Evolutionary conservation across 2,888 invertebrate species (phyloP).

Genomic region (Dexiosoma caninum): DNA sequence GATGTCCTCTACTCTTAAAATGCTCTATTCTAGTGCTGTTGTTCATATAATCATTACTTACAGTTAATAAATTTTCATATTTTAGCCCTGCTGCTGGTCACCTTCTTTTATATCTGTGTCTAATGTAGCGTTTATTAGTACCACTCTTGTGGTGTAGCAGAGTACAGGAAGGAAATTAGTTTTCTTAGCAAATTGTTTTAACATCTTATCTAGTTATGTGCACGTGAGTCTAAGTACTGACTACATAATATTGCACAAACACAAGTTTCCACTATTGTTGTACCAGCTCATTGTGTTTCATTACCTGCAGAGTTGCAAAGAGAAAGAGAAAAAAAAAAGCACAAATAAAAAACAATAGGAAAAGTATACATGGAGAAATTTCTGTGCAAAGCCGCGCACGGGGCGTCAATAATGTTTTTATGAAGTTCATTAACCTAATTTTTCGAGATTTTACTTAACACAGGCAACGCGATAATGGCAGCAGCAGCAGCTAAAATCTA

Average conservation of each 20-base stretch:
- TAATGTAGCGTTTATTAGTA: slow-evolving; percentile 51
- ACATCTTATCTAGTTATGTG: background rate
- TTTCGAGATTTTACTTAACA: slow-evolving; percentile 7
- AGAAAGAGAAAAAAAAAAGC: background rate
- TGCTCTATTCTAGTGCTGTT: too few species aligned
- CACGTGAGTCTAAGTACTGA: background rate
- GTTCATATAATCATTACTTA: too few species aligned
- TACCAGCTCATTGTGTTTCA: slow-evolving; percentile 28
- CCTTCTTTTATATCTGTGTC: background rate
- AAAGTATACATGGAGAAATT: too few species aligned
- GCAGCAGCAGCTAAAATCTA: background rate
- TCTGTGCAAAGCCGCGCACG: background rate
- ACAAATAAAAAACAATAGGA: too few species aligned
- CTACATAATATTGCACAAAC: background rate
- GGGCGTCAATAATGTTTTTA: slow-evolving; percentile 27
- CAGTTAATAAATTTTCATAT: background rate
- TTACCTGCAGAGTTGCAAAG: slow-evolving; percentile 7
- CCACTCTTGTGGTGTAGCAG: slow-evolving; percentile 16
- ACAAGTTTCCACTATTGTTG: background rate
- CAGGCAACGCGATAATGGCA: background rate
- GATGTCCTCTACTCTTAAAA: too few species aligned
- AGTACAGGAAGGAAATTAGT: slow-evolving; percentile 55
- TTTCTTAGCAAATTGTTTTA: slow-evolving; percentile 59
- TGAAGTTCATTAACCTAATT: slow-evolving; percentile 52
- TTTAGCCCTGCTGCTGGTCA: background rate